Evolutionary conservation across 2,888 invertebrate species (phyloP).

Genomic region (Meliscaeva auricollis): DNA sequence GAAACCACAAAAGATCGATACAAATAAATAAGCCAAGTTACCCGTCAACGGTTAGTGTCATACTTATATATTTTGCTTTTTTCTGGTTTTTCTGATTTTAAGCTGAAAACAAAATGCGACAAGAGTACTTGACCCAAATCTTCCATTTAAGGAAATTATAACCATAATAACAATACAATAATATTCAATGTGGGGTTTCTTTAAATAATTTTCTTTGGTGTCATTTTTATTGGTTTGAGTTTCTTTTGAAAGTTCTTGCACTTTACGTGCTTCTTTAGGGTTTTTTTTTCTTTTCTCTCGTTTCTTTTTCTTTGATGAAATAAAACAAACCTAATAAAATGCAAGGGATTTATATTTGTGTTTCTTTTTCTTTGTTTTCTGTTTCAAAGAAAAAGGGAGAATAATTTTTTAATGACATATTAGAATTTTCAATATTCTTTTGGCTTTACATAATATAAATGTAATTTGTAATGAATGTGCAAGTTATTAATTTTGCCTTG

Average conservation of each 20-base stretch:
- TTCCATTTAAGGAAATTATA: conserved; percentile 67
- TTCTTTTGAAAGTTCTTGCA: conserved; percentile 70
- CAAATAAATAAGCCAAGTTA: conserved; percentile 2
- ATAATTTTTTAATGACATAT: conserved; percentile 14
- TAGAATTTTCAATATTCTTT: conserved; percentile 22
- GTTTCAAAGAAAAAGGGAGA: neutral
- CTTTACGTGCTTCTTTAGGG: conserved; percentile 67
- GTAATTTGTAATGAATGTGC: neutral
- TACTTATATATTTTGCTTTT: conserved; percentile 37
- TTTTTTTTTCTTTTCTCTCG: neutral
- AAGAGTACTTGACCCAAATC: conserved; percentile 75
- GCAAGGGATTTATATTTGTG: conserved; percentile 24
- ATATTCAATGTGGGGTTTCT: conserved; percentile 66
- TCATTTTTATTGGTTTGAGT: conserved; percentile 61
- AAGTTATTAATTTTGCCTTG: neutral
- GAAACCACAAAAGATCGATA: conserved; percentile 50
- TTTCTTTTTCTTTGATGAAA: conserved; percentile 3
- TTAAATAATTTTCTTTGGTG: conserved; percentile 43
- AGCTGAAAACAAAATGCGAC: conserved; percentile 38
- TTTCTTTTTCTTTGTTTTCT: neutral
- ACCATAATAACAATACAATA: conserved; percentile 51
- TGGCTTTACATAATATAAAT: neutral
- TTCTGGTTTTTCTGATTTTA: neutral
- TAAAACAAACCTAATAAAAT: conserved; percentile 3
- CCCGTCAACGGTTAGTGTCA: conserved; percentile 5